Percentiles rank a stretch among this genome's conserved stretches.
Conservation (phyloP, 2,888 invertebrate genomes). For the Rotaria sp. region DNA sequence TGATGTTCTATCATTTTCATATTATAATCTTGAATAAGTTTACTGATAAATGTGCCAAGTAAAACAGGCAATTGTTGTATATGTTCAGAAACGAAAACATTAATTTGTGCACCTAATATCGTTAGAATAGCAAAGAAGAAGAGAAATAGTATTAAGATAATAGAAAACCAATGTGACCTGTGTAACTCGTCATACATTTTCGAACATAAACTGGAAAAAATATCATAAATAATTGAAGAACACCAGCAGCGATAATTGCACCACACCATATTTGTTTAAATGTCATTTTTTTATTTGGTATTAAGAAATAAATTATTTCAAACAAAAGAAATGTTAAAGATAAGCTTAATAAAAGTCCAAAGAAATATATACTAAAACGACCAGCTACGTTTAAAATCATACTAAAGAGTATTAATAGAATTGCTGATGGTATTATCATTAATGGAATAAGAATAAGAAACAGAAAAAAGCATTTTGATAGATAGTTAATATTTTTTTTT, state of each 20-base stretch:
- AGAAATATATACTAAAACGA: background rate
- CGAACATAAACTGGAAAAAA: background rate
- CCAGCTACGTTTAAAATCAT: background rate
- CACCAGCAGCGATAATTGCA: background rate
- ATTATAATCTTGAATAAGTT: background rate
- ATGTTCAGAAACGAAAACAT: background rate
- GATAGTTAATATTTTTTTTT: background rate
- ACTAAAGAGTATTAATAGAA: background rate
- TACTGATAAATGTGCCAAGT: background rate
- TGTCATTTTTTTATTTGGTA: background rate
- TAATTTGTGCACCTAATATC: conserved; percentile 13
- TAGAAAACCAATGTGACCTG: background rate
- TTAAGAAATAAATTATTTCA: background rate
- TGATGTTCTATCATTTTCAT: background rate
- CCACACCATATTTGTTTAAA: background rate
- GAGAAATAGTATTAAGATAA: background rate
- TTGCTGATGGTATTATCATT: background rate
- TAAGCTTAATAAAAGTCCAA: background rate
- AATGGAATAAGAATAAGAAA: background rate
- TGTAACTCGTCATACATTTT: background rate
- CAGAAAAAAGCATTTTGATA: background rate
- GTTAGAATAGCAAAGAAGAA: background rate
- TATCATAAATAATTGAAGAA: background rate
- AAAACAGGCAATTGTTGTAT: background rate
- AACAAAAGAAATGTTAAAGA: background rate